Evolutionary conservation across 1,140 invertebrate species (phyloP).

Genomic region (Luehdorfia chinensis): DNA sequence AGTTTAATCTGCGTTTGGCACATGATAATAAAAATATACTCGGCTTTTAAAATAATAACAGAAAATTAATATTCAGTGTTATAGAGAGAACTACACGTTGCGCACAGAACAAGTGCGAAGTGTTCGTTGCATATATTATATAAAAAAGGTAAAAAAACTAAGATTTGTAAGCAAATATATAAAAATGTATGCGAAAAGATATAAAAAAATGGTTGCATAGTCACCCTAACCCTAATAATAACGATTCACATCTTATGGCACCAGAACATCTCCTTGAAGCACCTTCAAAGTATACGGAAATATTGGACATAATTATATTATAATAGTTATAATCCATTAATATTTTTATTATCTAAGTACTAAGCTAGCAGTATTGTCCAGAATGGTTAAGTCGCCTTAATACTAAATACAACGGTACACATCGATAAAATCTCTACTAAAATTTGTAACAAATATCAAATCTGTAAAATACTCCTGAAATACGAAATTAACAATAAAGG

Average conservation of each 20-base stretch:
- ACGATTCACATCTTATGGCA: slow-evolving; percentile 59
- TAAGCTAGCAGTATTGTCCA: slow-evolving; percentile 59
- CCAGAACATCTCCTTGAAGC: slow-evolving; percentile 38
- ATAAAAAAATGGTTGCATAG: slow-evolving; percentile 40
- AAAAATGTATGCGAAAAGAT: slow-evolving; percentile 21
- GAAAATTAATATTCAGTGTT: slow-evolving; percentile 1
- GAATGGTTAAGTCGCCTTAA: slow-evolving; percentile 43
- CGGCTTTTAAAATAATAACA: slow-evolving; percentile 1
- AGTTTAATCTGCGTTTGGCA: slow-evolving; percentile 46
- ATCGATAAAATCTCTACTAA: slow-evolving; percentile 31
- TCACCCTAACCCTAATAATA: slow-evolving; percentile 50
- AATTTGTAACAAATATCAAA: slow-evolving; percentile 29
- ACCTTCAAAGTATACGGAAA: slow-evolving; percentile 20
- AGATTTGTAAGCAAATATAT: slow-evolving; percentile 5
- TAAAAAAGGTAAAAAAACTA: slow-evolving; percentile 17
- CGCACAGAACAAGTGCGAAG: background rate
- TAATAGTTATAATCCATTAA: slow-evolving; percentile 19
- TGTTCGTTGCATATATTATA: slow-evolving; percentile 17
- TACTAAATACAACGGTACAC: slow-evolving; percentile 43
- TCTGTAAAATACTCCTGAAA: slow-evolving; percentile 16
- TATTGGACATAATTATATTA: slow-evolving; percentile 14
- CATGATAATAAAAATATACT: slow-evolving; percentile 25
- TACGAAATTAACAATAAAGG: slow-evolving; percentile 11
- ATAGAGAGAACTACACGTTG: slow-evolving; percentile 14
- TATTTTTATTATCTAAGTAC: slow-evolving; percentile 28